A percentile compares a stretch with the other conserved stretches of the same genome.
Conservation (phyloP, 2,888 invertebrate species). For the Ypsolopha scabrella region DNA sequence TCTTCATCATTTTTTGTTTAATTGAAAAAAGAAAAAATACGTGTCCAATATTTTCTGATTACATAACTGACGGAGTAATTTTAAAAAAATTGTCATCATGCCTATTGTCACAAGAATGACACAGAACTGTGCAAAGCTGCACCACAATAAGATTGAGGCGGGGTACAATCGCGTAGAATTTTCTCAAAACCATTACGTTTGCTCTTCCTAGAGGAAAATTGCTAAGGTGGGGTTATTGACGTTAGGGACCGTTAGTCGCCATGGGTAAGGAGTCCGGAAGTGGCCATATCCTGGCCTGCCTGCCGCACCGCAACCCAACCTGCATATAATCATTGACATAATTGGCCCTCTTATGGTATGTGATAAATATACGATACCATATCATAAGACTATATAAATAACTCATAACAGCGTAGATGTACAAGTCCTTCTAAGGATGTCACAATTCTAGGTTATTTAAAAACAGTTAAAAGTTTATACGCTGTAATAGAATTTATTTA, state of each 20-base stretch:
- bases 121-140: not conserved
- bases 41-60: too few species aligned
- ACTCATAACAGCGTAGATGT: too few species aligned
- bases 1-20: too few species aligned
- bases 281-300: slow-evolving; percentile 50
- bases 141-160: slow-evolving; percentile 9
- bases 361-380: not conserved
- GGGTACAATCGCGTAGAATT: slow-evolving; percentile 6
- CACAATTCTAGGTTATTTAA: too few species aligned
- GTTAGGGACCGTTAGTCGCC: slow-evolving; percentile 40
- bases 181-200: slow-evolving; percentile 15
- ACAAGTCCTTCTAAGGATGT: too few species aligned
- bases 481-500: too few species aligned
- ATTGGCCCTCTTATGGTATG: slow-evolving; percentile 16
- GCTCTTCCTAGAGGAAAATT: slow-evolving; percentile 21
- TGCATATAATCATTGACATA: slow-evolving; percentile 29
- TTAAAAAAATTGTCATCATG: too few species aligned
- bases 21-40: too few species aligned
- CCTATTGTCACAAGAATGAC: not conserved
- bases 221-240: slow-evolving; percentile 17
- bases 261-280: slow-evolving; percentile 43
- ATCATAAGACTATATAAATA: not conserved
- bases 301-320: slow-evolving; percentile 18
- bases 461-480: too few species aligned
- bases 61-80: too few species aligned